Conservation (phyloP, 1,140 invertebrate species). For the Apis laboriosa region DNA sequence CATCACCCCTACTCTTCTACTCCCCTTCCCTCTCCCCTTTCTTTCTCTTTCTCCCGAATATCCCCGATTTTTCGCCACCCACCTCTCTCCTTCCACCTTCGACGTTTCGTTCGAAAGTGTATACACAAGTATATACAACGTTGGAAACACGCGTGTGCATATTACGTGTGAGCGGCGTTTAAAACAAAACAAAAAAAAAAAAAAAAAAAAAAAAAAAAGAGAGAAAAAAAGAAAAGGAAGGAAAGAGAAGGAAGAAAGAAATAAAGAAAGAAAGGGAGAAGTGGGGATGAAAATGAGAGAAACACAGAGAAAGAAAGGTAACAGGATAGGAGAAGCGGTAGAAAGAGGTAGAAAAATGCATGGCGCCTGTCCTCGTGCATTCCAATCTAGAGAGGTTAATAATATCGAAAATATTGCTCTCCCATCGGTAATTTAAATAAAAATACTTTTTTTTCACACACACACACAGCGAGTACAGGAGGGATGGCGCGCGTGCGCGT, state of each 20-base stretch:
- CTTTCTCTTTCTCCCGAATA: not conserved
- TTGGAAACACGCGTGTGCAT: not conserved
- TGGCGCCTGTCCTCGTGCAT: conserved; percentile 16
- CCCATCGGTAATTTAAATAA: conserved; percentile 42
- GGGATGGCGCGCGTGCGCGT: not conserved
- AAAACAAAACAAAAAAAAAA: not conserved
- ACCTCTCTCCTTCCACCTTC: not conserved
- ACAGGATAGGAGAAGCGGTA: not conserved
- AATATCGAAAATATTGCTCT: conserved; percentile 48
- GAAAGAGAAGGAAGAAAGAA: not conserved
- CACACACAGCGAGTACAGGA: not conserved
- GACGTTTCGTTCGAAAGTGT: conserved; percentile 2
- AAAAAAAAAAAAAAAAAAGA: not conserved
- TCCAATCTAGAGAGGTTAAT: conserved; percentile 39
- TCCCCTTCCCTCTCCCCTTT: too few relatives aligned
- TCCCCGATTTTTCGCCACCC: not conserved
- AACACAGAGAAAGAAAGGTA: conserved; percentile 8
- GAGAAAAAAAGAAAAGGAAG: not conserved
- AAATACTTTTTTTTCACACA: conserved; percentile 21
- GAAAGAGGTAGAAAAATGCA: not conserved
- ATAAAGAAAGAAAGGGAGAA: not conserved
- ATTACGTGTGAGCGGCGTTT: not conserved
- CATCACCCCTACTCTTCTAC: conserved; percentile 27
- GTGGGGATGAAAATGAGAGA: not conserved
- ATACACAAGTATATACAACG: not conserved